These are phyloP conservation scores for Helleia helle DNA, from an alignment of 2,888 invertebrate genomes.

Conservation along the genomic window DNA sequence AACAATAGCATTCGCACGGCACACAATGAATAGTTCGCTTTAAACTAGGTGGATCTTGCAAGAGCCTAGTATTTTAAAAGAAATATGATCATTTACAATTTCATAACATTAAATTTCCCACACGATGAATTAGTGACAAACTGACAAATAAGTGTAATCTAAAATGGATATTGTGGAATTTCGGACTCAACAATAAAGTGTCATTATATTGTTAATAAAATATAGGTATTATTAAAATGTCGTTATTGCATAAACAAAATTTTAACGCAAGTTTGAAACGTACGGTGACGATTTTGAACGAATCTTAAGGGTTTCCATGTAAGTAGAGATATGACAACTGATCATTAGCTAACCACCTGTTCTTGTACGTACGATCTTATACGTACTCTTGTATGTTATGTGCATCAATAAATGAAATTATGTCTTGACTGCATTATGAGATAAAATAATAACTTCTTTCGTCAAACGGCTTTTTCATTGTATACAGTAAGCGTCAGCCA, in stretches of 20 bases:
- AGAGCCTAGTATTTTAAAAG: constrained; percentile 67
- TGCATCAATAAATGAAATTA: too few species aligned
- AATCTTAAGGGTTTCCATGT: too few species aligned
- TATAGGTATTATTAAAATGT: constrained; percentile 6
- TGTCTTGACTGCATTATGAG: too few species aligned
- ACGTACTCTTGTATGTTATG: too few species aligned
- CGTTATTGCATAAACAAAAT: neutral
- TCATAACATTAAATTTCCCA: constrained; percentile 71
- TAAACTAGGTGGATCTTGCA: constrained; percentile 75
- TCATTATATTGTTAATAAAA: constrained; percentile 15
- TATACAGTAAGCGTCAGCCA: too few species aligned
- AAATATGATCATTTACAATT: constrained; percentile 74
- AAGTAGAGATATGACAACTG: too few species aligned
- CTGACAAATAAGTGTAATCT: constrained; percentile 70
- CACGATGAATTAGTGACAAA: constrained; percentile 44
- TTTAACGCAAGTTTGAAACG: constrained; percentile 1
- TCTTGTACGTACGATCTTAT: too few species aligned
- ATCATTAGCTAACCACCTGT: too few species aligned
- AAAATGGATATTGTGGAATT: constrained; percentile 56
- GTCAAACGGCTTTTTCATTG: too few species aligned
- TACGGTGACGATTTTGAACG: too few species aligned
- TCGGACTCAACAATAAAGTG: too few species aligned
- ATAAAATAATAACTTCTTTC: too few species aligned
- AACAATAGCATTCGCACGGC: constrained; percentile 69
- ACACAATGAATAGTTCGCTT: constrained; percentile 70